Evolutionary conservation across 2,113 vertebrate species (phyloP), one percentile per base, ranked within the genome.

Genomic region (Origma solitaria): DNA sequence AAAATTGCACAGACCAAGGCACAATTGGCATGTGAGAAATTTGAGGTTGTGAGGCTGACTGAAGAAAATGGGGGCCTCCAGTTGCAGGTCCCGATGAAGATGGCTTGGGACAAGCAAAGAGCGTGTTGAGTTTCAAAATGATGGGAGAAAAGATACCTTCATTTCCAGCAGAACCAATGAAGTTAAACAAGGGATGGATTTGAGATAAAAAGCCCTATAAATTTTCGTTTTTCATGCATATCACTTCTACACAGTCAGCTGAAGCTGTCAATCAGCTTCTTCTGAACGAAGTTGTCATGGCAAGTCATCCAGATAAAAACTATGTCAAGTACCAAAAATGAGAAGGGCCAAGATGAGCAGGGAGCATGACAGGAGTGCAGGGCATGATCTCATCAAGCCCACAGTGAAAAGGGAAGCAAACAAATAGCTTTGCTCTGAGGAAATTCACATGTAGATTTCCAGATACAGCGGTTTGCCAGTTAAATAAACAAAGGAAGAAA

Each of bases 91-190:
- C 44, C 44, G 8, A 4, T 45, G 47, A 47, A 24, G 65, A 75
- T 83, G 54, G 10, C 33, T 81, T 5, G 3, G 56, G 47, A 65
- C 15, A 13, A 92, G n/a, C 61, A 50, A 61, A 77, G 18, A 38
- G 35, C 42, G 45, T 42, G 11, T 56, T 66, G 57, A 56, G n/a
- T 50, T 78, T 66, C 51, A 90, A 72, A 88, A 80, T 64, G 17
- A 31, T 38, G 18, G 19, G n/a, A 85, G 25, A 50, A 86, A 86
- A 82, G 28, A 10, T 31, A 49, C 10, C 8, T 58, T 19, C 5
- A 45, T 70, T 94, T 86, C 33, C 84, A 83, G 37, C 31, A 45
- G 84, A 95, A 81, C 11, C 50, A 78, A 17, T 68, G 56, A 78
- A 58, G 33, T 58, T 68, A 85, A 81, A 51, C 0, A 3, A 83